phyloP scores from a whole-genome alignment of 2,888 invertebrate species.

The Willowsia nigromaculata region DNA sequence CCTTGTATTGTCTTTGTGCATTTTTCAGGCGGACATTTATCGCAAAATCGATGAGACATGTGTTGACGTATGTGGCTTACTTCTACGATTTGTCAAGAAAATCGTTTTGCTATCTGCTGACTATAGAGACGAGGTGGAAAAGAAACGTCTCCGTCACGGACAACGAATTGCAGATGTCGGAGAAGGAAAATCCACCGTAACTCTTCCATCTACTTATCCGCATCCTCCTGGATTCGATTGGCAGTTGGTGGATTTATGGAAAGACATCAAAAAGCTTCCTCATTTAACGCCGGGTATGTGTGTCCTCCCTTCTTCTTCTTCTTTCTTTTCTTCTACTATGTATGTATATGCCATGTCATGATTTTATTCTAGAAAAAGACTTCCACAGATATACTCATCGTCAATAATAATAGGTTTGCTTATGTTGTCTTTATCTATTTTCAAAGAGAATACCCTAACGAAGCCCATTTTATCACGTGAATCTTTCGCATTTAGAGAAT shows the following conservation, averaged over 20 bases:
- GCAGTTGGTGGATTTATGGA: slow-evolving; percentile 74
- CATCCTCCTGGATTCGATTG: slow-evolving; percentile 56
- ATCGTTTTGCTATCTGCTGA: slow-evolving; percentile 67
- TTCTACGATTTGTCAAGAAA: slow-evolving; percentile 73
- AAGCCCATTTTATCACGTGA: background rate
- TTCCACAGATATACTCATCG: no score
- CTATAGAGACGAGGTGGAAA: background rate
- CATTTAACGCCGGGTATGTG: slow-evolving; percentile 72
- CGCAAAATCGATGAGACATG: slow-evolving; percentile 78
- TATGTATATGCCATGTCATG: background rate
- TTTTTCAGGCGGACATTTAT: slow-evolving; percentile 79
- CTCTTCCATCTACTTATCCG: background rate
- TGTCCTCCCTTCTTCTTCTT: background rate
- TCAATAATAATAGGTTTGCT: no score
- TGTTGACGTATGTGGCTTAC: slow-evolving; percentile 68
- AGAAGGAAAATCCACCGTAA: slow-evolving; percentile 40
- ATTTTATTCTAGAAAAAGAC: no score
- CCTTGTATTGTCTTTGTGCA: slow-evolving; percentile 52
- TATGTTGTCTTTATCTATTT: background rate
- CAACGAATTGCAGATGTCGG: slow-evolving; percentile 46
- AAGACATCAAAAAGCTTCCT: slow-evolving; percentile 66
- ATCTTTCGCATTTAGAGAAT: background rate
- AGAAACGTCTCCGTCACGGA: slow-evolving; percentile 28
- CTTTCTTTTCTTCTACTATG: no score
- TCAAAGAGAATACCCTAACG: background rate